Percentiles rank a stretch among this genome's conserved stretches.
These are phyloP conservation scores for Agonopterix alstromeriana DNA, from an alignment of 2,888 invertebrate genomes.

Conservation along the genomic window DNA sequence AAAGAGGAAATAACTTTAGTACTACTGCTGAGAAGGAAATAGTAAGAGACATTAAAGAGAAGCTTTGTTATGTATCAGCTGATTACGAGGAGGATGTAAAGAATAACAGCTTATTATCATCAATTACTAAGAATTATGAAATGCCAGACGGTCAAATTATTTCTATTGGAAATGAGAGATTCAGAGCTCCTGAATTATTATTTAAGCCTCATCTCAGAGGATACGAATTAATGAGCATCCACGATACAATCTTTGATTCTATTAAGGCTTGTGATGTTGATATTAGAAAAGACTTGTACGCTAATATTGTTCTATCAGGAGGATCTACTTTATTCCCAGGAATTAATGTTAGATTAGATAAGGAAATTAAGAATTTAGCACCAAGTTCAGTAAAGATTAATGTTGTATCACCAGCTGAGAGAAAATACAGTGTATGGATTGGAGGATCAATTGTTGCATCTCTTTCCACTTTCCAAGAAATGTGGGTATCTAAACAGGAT, in stretches of 20 bases:
- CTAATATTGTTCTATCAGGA: slow-evolving; percentile 91
- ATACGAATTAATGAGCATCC: slow-evolving; percentile 85
- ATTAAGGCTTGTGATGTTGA: slow-evolving; percentile 81
- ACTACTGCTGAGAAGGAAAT: slow-evolving; percentile 92
- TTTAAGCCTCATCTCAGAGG: slow-evolving; percentile 89
- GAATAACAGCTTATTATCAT: slow-evolving; percentile 76
- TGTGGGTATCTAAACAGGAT: slow-evolving; percentile 95
- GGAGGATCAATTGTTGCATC: slow-evolving; percentile 96
- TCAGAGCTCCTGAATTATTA: slow-evolving; percentile 89
- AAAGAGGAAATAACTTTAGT: slow-evolving; percentile 91
- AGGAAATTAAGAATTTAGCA: slow-evolving; percentile 86
- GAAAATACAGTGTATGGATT: slow-evolving; percentile 96
- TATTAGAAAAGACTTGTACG: slow-evolving; percentile 88
- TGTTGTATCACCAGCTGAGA: slow-evolving; percentile 87
- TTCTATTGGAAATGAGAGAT: slow-evolving; percentile 86
- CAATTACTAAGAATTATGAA: slow-evolving; percentile 87
- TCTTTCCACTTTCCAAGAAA: slow-evolving; percentile 92
- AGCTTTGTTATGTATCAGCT: slow-evolving; percentile 41
- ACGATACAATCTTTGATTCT: slow-evolving; percentile 79
- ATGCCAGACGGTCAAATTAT: slow-evolving; percentile 90
- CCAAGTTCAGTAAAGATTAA: slow-evolving; percentile 72
- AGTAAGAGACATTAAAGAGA: slow-evolving; percentile 84
- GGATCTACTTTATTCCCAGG: slow-evolving; percentile 92
- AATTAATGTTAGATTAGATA: slow-evolving; percentile 92
- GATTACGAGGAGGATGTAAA: slow-evolving; percentile 32